A percentile compares a stretch with the other conserved stretches of the same genome.
Conservation (phyloP, 1,140 invertebrate species). For the Tribolium madens region DNA sequence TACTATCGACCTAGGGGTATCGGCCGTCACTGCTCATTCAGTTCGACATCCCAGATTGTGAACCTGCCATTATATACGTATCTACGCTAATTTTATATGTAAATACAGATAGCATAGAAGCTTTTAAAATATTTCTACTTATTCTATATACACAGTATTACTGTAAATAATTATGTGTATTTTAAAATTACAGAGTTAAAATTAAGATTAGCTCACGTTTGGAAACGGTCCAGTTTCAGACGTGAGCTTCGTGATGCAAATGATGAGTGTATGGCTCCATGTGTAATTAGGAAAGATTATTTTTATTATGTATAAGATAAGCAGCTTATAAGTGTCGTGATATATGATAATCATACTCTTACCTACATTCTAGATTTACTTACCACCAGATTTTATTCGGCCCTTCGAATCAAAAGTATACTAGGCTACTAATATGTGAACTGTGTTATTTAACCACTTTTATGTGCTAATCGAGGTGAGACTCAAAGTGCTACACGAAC, state of each 20-base stretch:
- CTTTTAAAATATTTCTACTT: slow-evolving; percentile 58
- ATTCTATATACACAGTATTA: slow-evolving; percentile 57
- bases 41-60: slow-evolving; percentile 44
- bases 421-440: slow-evolving; percentile 36
- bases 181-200: slow-evolving; percentile 47
- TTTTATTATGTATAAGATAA: slow-evolving; percentile 60
- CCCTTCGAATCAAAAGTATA: slow-evolving; percentile 36
- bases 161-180: slow-evolving; percentile 60
- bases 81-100: slow-evolving; percentile 53
- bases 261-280: slow-evolving; percentile 53
- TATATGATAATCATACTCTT: slow-evolving; percentile 58
- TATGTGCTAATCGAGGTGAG: slow-evolving; percentile 37
- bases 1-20: not conserved
- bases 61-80: slow-evolving; percentile 60
- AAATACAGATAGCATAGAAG: slow-evolving; percentile 54
- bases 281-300: slow-evolving; percentile 58
- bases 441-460: slow-evolving; percentile 39
- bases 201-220: slow-evolving; percentile 17
- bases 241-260: slow-evolving; percentile 53
- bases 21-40: slow-evolving; percentile 1
- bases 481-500: slow-evolving; percentile 16
- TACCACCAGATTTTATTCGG: slow-evolving; percentile 16
- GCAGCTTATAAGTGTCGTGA: slow-evolving; percentile 61
- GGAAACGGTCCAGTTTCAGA: slow-evolving; percentile 41
- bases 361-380: slow-evolving; percentile 39